Percentiles rank a stretch among this genome's conserved stretches.
phyloP scores from a whole-genome alignment of 2,797 vertebrate species.

The Sebastes kiyomatsui region DNA sequence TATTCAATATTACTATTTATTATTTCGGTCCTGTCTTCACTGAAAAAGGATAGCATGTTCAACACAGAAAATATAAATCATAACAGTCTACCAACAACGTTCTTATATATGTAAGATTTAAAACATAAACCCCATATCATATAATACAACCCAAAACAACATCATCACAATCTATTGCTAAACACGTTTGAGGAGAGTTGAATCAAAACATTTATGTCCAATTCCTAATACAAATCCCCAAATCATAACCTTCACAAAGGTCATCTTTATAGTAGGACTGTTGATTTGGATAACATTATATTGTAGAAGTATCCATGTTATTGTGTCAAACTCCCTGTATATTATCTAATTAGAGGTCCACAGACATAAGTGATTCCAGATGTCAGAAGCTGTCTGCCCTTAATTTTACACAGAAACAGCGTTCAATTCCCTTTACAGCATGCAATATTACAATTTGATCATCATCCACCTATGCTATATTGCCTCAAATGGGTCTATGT shows the following conservation, averaged over 20 bases:
- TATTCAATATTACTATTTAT: not conserved
- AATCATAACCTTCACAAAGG: not conserved
- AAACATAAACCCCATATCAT: not conserved
- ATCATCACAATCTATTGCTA: not conserved
- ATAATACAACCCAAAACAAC: not conserved
- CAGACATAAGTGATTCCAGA: conserved; percentile 14
- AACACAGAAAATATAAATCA: not conserved
- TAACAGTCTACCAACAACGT: not conserved
- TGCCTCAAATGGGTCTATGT: conserved; percentile 7
- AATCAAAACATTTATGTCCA: not conserved
- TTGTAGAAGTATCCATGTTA: not conserved
- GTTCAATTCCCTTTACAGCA: conserved; percentile 13
- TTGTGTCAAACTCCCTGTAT: not conserved
- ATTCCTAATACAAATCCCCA: not conserved
- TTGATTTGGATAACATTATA: not conserved
- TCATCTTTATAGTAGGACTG: not conserved
- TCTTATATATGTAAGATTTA: not conserved
- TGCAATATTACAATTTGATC: conserved; percentile 18
- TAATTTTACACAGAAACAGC: conserved; percentile 14
- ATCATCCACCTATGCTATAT: not conserved
- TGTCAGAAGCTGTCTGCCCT: conserved; percentile 1
- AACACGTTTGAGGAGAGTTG: not conserved
- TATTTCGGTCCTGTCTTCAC: too few species aligned
- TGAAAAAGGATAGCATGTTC: too few species aligned
- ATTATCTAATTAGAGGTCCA: not conserved